Evolutionary conservation across 2,888 invertebrate genomes (phyloP).

Genomic region (Dasypolia templi): DNA sequence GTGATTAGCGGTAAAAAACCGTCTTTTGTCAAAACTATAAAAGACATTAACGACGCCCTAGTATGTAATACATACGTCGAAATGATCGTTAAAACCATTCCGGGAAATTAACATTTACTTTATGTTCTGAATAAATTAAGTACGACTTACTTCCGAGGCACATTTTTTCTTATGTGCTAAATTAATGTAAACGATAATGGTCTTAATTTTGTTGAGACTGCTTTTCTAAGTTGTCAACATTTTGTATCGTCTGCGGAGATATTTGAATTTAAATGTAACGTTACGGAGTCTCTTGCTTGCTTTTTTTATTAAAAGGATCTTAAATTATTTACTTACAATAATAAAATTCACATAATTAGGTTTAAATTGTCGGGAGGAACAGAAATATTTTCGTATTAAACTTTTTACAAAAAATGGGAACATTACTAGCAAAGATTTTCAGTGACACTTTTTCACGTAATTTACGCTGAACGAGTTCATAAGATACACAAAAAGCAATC

Average conservation of each 20-base stretch:
- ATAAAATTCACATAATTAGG: conserved; percentile 2
- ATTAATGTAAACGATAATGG: conserved; percentile 26
- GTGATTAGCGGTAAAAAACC: conserved; percentile 22
- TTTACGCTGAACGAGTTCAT: conserved; percentile 48
- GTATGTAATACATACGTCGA: conserved; percentile 35
- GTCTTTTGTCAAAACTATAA: conserved; percentile 39
- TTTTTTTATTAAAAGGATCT: conserved; percentile 1
- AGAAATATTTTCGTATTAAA: conserved; percentile 5
- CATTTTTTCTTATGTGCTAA: conserved; percentile 1
- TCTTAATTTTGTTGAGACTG: conserved; percentile 2
- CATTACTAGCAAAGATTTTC: conserved; percentile 19
- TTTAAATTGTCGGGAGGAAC: neutral
- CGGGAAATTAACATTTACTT: conserved; percentile 39
- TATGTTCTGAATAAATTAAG: conserved; percentile 36
- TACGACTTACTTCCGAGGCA: conserved; percentile 30
- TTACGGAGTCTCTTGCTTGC: neutral
- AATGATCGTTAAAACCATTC: conserved; percentile 29
- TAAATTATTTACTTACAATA: neutral
- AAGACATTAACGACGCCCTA: conserved; percentile 23
- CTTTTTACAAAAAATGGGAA: conserved; percentile 14
- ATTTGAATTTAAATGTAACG: conserved; percentile 24
- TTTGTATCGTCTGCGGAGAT: neutral
- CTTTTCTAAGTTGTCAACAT: conserved; percentile 12
- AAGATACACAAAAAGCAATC: conserved; percentile 59
- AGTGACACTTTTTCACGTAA: conserved; percentile 32